phyloP scores from a whole-genome alignment of 2,797 vertebrate species.

The Gallinago nigripennis region DNA sequence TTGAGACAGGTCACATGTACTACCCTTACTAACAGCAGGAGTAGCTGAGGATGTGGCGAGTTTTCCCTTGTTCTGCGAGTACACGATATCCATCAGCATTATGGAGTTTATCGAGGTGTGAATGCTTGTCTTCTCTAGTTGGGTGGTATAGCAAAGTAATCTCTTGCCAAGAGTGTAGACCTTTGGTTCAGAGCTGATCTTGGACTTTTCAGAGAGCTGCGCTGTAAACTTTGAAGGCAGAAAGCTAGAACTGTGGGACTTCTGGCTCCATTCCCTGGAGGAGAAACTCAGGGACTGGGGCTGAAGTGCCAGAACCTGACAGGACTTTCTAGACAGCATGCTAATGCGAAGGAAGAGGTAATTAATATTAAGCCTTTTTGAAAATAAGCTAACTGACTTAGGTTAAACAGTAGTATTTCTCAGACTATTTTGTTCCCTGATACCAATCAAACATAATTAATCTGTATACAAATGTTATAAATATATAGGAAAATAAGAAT shows the following conservation, averaged over 20 bases:
- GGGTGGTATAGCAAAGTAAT: background rate
- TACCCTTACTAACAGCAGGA: background rate
- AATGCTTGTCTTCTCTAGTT: background rate
- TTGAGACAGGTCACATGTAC: background rate
- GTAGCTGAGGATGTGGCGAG: background rate
- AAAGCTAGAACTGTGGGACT: background rate
- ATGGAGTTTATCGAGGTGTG: background rate
- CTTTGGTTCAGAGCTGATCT: background rate
- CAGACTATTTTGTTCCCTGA: background rate
- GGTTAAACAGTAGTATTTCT: background rate
- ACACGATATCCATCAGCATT: background rate
- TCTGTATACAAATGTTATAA: background rate
- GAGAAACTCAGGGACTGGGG: background rate
- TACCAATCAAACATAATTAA: conserved; percentile 12
- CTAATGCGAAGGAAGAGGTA: accelerated
- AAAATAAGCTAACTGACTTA: conserved; percentile 26
- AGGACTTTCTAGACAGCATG: background rate
- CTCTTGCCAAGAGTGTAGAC: background rate
- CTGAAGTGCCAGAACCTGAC: background rate
- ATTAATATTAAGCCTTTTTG: background rate
- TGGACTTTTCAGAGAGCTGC: background rate
- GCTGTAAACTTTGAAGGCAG: background rate
- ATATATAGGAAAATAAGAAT: background rate
- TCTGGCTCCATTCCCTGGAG: background rate
- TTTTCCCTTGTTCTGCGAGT: background rate